Evolutionary conservation across 2,113 vertebrate species (phyloP).

Genomic region (Damaliscus lunatus): DNA sequence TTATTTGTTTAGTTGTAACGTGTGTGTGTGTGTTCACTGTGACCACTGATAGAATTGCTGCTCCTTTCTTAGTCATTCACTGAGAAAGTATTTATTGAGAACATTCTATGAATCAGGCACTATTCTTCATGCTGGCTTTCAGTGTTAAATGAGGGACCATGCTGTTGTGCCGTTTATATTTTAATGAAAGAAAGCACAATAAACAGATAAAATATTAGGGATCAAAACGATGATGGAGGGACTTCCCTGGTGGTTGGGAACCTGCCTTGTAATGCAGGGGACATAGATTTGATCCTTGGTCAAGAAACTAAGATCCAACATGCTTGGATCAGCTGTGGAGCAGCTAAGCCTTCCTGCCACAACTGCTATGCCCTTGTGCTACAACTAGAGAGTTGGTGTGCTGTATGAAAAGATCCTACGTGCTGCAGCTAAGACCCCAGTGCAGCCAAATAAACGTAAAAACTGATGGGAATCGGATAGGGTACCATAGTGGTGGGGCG

Average conservation of each 20-base stretch:
- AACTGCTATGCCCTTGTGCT: neutral
- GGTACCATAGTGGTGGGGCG: neutral
- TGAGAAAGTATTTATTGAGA: neutral
- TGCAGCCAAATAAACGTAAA: neutral
- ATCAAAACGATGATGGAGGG: neutral
- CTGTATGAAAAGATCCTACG: neutral
- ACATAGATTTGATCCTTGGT: neutral
- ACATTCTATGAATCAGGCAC: neutral
- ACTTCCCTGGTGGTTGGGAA: neutral
- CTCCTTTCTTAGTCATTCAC: neutral
- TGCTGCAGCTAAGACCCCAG: neutral
- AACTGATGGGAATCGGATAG: neutral
- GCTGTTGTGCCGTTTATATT: neutral
- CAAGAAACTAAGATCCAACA: neutral
- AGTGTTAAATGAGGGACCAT: neutral
- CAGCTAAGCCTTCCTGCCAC: neutral
- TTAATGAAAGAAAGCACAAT: neutral
- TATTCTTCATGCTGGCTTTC: neutral
- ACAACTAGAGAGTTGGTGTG: neutral
- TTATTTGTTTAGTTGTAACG: neutral
- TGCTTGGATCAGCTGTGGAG: neutral
- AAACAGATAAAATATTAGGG: neutral
- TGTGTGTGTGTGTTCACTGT: neutral
- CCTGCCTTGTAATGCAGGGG: neutral
- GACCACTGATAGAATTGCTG: neutral